Percentiles rank a stretch among this genome's conserved stretches.
These are phyloP conservation scores for Virgularia gustaviana DNA, from an alignment of 92 coral and sea anemone genomes.

Conservation along the genomic window DNA sequence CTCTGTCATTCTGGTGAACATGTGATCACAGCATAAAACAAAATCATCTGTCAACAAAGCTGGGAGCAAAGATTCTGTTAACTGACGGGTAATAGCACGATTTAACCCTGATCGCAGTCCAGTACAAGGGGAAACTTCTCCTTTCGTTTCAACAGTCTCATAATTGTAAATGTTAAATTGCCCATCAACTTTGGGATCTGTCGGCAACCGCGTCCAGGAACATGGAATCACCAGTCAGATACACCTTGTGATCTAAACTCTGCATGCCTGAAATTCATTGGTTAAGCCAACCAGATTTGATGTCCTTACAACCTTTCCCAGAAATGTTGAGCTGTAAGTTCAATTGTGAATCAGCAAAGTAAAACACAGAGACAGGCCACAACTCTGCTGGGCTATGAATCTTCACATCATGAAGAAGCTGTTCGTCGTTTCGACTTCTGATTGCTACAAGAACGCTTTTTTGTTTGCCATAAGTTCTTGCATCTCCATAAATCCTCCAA, in stretches of 20 bases:
- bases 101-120: slow-evolving; percentile 47
- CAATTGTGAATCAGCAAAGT: slow-evolving; percentile 37
- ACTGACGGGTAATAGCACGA: slow-evolving; percentile 31
- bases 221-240: slow-evolving; percentile 36
- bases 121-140: slow-evolving; percentile 28
- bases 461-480: slow-evolving; percentile 48
- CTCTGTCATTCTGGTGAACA: slow-evolving; percentile 47
- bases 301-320: neutral
- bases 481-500: slow-evolving; percentile 40
- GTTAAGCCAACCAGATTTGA: slow-evolving; percentile 36
- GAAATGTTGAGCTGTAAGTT: slow-evolving; percentile 29
- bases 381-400: slow-evolving; percentile 37
- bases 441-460: slow-evolving; percentile 36
- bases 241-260: slow-evolving; percentile 35
- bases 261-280: slow-evolving; percentile 33
- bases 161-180: slow-evolving; percentile 43
- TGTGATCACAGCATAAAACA: slow-evolving; percentile 40
- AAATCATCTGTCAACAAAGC: slow-evolving; percentile 38
- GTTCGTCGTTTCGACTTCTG: slow-evolving; percentile 25
- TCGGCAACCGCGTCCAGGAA: slow-evolving; percentile 44
- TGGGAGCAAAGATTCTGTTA: slow-evolving; percentile 43
- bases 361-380: slow-evolving; percentile 45
- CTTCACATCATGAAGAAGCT: slow-evolving; percentile 31
- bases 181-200: slow-evolving; percentile 40
- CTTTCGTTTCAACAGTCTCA: slow-evolving; percentile 41